phyloP scores from a whole-genome alignment of 2,797 vertebrate species.

The Hemibagrus guttatus region DNA sequence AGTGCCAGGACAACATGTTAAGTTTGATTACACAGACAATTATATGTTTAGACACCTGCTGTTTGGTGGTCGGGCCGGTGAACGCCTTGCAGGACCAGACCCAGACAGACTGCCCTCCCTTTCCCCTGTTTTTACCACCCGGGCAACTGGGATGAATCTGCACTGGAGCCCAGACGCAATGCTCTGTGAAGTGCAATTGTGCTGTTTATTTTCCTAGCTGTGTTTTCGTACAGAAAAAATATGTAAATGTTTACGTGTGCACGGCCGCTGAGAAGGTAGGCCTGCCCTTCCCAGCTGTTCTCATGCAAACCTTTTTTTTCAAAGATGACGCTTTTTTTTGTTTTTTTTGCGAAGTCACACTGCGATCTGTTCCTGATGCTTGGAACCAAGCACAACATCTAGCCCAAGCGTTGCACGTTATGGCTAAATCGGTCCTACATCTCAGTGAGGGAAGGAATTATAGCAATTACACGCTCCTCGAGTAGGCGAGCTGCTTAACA shows the following conservation, averaged over 20 bases:
- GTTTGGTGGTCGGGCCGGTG: constrained; percentile 9
- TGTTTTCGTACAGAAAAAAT: constrained; percentile 58
- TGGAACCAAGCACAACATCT: constrained; percentile 52
- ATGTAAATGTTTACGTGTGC: constrained; percentile 66
- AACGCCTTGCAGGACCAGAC: constrained; percentile 8
- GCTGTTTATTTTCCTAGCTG: constrained; percentile 58
- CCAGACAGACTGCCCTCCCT: constrained; percentile 41
- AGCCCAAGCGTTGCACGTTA: constrained; percentile 55
- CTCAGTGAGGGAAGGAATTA: constrained; percentile 17
- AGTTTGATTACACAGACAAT: constrained; percentile 31
- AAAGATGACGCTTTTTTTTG: neutral
- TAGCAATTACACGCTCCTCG: neutral
- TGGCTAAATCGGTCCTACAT: constrained; percentile 44
- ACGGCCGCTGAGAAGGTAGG: constrained; percentile 36
- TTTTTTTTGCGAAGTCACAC: constrained; percentile 36
- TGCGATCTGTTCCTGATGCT: constrained; percentile 49
- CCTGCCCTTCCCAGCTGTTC: constrained; percentile 32
- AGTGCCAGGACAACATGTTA: constrained; percentile 25
- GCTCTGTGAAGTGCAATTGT: constrained; percentile 56
- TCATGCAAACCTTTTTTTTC: constrained; percentile 30
- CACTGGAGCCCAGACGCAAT: constrained; percentile 44
- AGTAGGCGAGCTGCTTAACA: neutral
- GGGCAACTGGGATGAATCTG: constrained; percentile 42
- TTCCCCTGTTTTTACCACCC: constrained; percentile 28
- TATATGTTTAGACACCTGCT: constrained; percentile 35